phyloP scores from a whole-genome alignment of 2,888 invertebrate species.

The Abrostola triplasia region DNA sequence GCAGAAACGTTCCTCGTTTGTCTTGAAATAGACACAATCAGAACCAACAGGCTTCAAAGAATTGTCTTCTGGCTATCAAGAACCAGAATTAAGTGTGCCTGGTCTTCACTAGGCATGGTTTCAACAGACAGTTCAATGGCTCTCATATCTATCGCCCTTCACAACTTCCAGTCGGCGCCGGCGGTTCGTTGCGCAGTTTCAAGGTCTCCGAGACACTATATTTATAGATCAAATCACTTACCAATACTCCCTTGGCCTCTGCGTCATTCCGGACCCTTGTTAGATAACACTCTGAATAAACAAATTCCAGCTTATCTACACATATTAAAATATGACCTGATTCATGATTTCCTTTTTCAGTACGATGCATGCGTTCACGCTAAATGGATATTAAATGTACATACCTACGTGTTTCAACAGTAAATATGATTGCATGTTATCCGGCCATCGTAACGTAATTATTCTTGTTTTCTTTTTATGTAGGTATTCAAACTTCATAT shows the following conservation, averaged over 20 bases:
- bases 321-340: not conserved
- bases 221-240: constrained; percentile 3
- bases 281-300: constrained; percentile 1
- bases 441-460: not conserved
- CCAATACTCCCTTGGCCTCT: constrained; percentile 2
- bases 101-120: too few species aligned
- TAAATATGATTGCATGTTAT: constrained; percentile 22
- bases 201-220: constrained; percentile 5
- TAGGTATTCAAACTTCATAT: constrained; percentile 7
- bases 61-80: not conserved
- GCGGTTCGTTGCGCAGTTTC: constrained; percentile 3
- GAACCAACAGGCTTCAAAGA: not conserved
- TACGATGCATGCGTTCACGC: constrained; percentile 1
- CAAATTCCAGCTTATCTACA: not conserved
- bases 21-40: not conserved
- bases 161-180: not conserved
- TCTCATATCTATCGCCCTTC: constrained; percentile 1
- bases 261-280: not conserved
- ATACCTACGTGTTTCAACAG: constrained; percentile 1
- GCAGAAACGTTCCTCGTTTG: not conserved
- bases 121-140: not conserved
- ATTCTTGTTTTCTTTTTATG: constrained; percentile 11
- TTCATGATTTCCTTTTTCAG: constrained; percentile 10
- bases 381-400: constrained; percentile 7
- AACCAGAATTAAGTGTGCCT: not conserved